phyloP scores from a whole-genome alignment of 2,113 vertebrate species.

The Apteryx mantelli region DNA sequence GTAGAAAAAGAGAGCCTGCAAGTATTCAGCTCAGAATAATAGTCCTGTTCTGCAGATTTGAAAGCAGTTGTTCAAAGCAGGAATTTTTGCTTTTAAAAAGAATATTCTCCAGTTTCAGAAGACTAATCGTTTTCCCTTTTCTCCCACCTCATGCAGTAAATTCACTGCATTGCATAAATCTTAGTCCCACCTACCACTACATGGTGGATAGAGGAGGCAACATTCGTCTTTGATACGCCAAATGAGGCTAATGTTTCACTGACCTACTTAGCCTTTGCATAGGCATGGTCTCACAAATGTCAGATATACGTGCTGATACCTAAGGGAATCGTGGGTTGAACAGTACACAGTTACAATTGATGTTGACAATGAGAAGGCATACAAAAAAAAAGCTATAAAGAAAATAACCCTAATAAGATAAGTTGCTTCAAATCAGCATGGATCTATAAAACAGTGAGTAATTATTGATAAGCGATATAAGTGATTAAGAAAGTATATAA shows the following conservation, averaged over 20 bases:
- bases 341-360: not conserved
- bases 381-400: not conserved
- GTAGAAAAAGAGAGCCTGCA: not conserved
- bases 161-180: not conserved
- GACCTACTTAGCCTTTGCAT: not conserved
- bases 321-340: not conserved
- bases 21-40: not conserved
- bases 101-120: not conserved
- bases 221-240: not conserved
- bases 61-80: not conserved
- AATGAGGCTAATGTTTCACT: not conserved
- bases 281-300: not conserved
- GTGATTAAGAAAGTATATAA: not conserved
- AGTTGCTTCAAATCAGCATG: not conserved
- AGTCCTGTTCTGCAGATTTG: not conserved
- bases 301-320: not conserved
- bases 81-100: not conserved
- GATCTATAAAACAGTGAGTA: not conserved
- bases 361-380: not conserved
- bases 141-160: not conserved
- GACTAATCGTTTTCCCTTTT: not conserved
- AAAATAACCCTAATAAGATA: not conserved
- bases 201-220: not conserved
- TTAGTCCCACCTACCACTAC: not conserved
- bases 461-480: not conserved